Conservation (phyloP, 2,113 vertebrate species). For the Chelonoidis abingdonii region DNA sequence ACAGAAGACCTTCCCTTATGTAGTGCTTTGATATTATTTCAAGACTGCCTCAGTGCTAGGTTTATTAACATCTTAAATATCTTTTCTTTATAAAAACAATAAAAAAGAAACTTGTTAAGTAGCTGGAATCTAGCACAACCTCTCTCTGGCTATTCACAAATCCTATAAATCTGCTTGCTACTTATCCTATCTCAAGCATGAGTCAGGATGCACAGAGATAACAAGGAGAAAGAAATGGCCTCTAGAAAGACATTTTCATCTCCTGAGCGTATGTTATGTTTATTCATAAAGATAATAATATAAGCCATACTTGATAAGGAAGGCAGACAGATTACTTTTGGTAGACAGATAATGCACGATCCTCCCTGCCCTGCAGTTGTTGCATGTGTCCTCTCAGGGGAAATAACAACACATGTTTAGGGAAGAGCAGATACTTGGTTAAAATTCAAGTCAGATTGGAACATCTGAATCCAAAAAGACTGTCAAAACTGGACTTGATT, state of each 20-base stretch:
- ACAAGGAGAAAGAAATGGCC: not conserved
- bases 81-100: conserved; percentile 13
- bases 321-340: not conserved
- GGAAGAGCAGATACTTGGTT: not conserved
- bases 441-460: not conserved
- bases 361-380: not conserved
- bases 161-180: conserved; percentile 22
- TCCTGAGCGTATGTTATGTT: not conserved
- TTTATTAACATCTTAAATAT: conserved; percentile 22
- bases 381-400: not conserved
- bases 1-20: not conserved
- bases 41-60: not conserved
- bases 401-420: not conserved
- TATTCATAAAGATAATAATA: conserved; percentile 11
- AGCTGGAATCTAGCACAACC: not conserved
- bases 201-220: not conserved
- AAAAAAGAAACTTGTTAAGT: conserved; percentile 13
- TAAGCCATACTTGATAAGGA: not conserved
- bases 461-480: not conserved
- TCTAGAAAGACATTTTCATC: not conserved
- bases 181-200: not conserved
- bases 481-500: not conserved
- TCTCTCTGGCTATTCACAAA: not conserved
- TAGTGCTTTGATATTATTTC: not conserved
- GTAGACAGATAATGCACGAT: not conserved